A percentile compares a stretch with the other conserved stretches of the same genome.
Evolutionary conservation across 2,113 vertebrate species (phyloP).

Genomic region (Abramis brama): DNA sequence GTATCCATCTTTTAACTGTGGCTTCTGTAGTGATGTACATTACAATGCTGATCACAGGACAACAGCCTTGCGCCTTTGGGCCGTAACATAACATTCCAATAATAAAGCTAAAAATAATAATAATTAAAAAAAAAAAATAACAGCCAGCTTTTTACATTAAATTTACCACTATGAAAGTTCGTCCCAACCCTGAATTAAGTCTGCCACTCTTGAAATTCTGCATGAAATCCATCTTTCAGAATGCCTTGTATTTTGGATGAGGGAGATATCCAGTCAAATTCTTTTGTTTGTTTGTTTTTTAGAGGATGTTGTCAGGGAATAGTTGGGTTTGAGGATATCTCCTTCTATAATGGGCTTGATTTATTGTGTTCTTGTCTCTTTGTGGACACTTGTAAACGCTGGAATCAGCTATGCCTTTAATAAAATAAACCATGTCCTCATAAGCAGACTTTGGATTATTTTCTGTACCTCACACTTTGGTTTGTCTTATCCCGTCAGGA

Average conservation of each 20-base stretch:
- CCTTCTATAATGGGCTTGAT: constrained; percentile 78
- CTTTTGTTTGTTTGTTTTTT: not conserved
- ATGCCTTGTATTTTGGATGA: constrained; percentile 62
- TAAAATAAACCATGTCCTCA: constrained; percentile 86
- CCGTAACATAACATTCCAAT: constrained; percentile 79
- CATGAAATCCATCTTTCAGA: constrained; percentile 79
- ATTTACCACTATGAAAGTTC: constrained; percentile 60
- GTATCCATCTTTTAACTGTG: constrained; percentile 18
- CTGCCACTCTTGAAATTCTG: constrained; percentile 65
- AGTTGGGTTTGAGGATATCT: constrained; percentile 60
- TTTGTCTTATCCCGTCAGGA: not conserved
- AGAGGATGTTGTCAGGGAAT: constrained; percentile 44
- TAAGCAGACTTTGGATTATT: not conserved
- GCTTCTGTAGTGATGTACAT: constrained; percentile 38
- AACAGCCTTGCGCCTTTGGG: constrained; percentile 58
- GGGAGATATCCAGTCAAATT: constrained; percentile 55
- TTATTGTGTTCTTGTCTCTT: constrained; percentile 84
- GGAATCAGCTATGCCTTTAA: constrained; percentile 93
- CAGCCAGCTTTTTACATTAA: constrained; percentile 51
- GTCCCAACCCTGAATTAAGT: constrained; percentile 62
- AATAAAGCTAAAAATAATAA: constrained; percentile 27
- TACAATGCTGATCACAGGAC: constrained; percentile 39
- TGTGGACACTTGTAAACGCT: constrained; percentile 84
- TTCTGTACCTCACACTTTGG: not conserved
- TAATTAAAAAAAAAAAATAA: not conserved